These are phyloP conservation scores for Augochlora pura DNA, from an alignment of 1,140 invertebrate genomes.

Conservation along the genomic window DNA sequence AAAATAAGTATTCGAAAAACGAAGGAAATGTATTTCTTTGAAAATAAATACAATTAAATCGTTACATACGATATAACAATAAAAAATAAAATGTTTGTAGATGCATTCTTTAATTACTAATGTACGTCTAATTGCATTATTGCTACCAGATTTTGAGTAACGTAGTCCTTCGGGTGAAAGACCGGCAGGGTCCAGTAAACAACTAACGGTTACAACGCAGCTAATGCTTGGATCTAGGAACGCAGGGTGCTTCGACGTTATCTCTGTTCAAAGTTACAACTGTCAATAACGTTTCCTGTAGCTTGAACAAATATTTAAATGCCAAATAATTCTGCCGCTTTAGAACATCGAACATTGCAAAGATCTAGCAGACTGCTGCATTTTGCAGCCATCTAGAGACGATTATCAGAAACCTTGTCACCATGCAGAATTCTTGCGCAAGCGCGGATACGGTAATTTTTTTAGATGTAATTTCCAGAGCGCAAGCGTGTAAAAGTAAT, in stretches of 20 bases:
- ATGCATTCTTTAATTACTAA: not conserved
- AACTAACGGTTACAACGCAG: not conserved
- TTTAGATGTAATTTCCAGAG: no score
- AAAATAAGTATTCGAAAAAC: not conserved
- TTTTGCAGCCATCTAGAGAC: not conserved
- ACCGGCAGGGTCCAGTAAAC: conserved; percentile 21
- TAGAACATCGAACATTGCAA: not conserved
- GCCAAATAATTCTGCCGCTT: not conserved
- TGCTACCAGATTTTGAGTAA: conserved; percentile 28
- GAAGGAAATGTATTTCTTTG: not conserved
- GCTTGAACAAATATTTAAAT: not conserved
- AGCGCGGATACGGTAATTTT: no score
- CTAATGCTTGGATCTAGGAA: not conserved
- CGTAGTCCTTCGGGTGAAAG: conserved; percentile 49
- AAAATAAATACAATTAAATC: not conserved
- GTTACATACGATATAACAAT: not conserved
- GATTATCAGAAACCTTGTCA: not conserved
- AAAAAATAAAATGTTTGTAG: not conserved
- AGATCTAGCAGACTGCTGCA: not conserved
- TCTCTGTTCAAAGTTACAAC: no score
- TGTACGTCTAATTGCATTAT: conserved; percentile 2
- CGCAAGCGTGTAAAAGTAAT: no score
- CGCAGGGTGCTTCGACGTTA: no score
- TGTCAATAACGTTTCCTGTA: not conserved
- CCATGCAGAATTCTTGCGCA: no score